Evolutionary conservation across 2,113 vertebrate genomes (phyloP), one percentile per base, ranked within the genome.

Genomic region (Phyllostomus discolor): DNA sequence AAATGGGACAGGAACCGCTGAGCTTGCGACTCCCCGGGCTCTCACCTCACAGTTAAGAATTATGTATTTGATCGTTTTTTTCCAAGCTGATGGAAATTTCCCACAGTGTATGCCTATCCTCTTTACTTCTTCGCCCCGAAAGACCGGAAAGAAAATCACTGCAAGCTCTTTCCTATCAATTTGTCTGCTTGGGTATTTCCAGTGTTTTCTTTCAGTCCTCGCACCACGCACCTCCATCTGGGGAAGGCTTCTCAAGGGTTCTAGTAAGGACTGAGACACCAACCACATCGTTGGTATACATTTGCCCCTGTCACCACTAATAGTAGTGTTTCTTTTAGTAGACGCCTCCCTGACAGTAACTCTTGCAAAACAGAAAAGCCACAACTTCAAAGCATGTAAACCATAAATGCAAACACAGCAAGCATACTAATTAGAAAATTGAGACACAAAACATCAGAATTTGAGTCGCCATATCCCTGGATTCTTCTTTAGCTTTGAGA

Each of bases 341-440:
- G 88, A 84, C 20, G 12, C 59, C 88, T 94, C 93, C 48, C 80
- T 90, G 95, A 94, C 93, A 85, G 95, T 72, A 94, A 96, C 83
- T 92, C 95, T 95, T 94, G 83, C 46, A 87, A 97, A 97, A 97
- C 79, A 97, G 91, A 97, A 95, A 97, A 98, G 87, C 95, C 97
- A 92, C 97, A 96, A 92, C 94, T 94, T 95, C 83, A 85, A 97
- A 92, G 91, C 87, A 93, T 15, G 73, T 35, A 93, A 96, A 90
- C 89, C 95, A 95, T 76, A 97, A 88, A 69, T 96, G 93, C 91
- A 95, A 94, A 96, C 90, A 87, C 79, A 96, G 97, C 93, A 97
- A 82, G 94, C 64, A 33, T 28, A 48, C 67, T 87, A 88, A 93
- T 85, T 59, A 75, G 35, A 79, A 81, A 78, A 82, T 0, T 5